Conservation (phyloP, 2,888 invertebrate species). For the Erebia palarica region DNA sequence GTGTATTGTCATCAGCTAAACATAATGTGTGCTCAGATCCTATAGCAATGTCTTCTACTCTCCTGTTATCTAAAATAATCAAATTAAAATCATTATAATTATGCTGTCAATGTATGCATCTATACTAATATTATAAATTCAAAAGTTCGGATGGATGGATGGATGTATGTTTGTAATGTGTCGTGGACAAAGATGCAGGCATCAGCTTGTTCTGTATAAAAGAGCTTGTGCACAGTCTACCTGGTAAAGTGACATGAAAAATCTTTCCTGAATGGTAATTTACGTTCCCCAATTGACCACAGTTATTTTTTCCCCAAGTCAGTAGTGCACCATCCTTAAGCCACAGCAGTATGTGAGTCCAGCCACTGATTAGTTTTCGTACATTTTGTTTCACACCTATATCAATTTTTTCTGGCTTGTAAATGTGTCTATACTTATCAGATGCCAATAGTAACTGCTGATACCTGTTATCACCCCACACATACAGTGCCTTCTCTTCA, state of each 20-base stretch:
- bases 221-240: constrained; percentile 49
- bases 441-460: constrained; percentile 87
- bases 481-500: constrained; percentile 83
- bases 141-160: no score
- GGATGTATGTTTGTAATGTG: no score
- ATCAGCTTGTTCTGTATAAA: background rate
- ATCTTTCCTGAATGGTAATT: constrained; percentile 59
- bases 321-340: constrained; percentile 84
- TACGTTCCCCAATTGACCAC: constrained; percentile 87
- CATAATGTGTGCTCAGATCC: constrained; percentile 92
- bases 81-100: background rate
- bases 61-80: constrained; percentile 66
- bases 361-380: constrained; percentile 85
- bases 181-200: no score
- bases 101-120: no score
- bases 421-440: constrained; percentile 75
- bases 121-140: no score
- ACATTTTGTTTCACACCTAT: constrained; percentile 80
- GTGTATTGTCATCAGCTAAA: constrained; percentile 83
- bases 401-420: constrained; percentile 79
- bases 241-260: constrained; percentile 63
- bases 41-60: constrained; percentile 82
- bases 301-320: constrained; percentile 91
- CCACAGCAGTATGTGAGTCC: constrained; percentile 89
- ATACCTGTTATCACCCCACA: constrained; percentile 93